Evolutionary conservation across 2,113 vertebrate genomes (phyloP).

Genomic region (Irena cyanogastra): DNA sequence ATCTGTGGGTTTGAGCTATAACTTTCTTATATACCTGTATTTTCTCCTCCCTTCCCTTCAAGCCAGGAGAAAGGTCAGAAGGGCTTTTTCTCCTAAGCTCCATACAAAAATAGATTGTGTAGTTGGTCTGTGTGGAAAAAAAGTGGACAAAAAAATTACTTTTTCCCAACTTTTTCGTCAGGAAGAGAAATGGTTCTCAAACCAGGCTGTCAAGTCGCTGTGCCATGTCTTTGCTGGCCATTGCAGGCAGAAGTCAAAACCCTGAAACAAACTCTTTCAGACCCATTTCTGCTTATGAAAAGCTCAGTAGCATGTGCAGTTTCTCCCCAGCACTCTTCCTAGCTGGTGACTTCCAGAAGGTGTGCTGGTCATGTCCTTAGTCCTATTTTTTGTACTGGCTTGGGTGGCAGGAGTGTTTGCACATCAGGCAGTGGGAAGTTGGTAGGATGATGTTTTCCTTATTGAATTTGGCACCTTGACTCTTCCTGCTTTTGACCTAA

Average conservation of each 20-base stretch:
- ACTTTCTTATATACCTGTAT: not conserved
- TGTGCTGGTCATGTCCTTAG: not conserved
- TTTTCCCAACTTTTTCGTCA: not conserved
- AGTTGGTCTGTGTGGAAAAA: not conserved
- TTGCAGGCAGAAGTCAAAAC: not conserved
- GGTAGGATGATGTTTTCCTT: not conserved
- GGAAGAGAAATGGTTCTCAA: not conserved
- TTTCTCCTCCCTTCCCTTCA: not conserved
- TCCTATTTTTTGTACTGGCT: not conserved
- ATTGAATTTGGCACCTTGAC: not conserved
- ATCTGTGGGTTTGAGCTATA: not conserved
- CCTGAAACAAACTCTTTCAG: not conserved
- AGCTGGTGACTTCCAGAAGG: not conserved
- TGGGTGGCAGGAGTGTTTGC: not conserved
- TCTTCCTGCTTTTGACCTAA: not conserved
- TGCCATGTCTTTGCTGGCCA: rapidly evolving
- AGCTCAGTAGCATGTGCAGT: not conserved
- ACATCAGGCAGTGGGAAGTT: not conserved
- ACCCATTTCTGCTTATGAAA: not conserved
- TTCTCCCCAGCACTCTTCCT: not conserved
- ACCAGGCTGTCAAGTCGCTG: rapidly evolving
- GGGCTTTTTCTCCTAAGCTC: not conserved
- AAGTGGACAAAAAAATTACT: not conserved
- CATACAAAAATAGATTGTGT: not conserved
- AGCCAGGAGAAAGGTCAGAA: not conserved